Conservation (phyloP, 1,140 invertebrate genomes). For the Drosophila azteca region DNA sequence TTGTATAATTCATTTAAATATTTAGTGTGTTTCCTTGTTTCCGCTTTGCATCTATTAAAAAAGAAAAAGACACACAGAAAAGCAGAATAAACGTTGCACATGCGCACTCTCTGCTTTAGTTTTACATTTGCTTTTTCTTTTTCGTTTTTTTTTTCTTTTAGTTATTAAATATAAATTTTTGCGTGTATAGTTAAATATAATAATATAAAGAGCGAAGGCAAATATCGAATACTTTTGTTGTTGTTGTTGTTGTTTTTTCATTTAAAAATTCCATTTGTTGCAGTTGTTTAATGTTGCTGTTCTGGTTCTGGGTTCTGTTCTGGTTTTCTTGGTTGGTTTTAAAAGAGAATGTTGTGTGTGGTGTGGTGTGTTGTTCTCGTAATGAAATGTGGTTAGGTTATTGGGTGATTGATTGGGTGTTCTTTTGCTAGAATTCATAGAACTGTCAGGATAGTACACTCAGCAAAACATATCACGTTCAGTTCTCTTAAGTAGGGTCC, state of each 20-base stretch:
- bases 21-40: conserved; percentile 62
- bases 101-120: conserved; percentile 19
- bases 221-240: conserved; percentile 82
- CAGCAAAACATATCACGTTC: conserved; percentile 64
- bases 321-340: conserved; percentile 7
- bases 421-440: conserved; percentile 37
- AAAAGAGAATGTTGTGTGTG: conserved; percentile 57
- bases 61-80: conserved; percentile 19
- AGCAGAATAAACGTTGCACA: conserved; percentile 30
- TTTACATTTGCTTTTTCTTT: conserved; percentile 18
- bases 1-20: conserved; percentile 81
- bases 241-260: conserved; percentile 57
- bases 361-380: conserved; percentile 10
- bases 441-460: conserved; percentile 63
- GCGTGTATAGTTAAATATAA: conserved; percentile 48
- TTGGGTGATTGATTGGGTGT: conserved; percentile 5
- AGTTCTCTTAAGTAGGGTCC: conserved; percentile 29
- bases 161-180: conserved; percentile 35
- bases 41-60: conserved; percentile 54
- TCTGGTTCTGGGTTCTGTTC: conserved; percentile 21
- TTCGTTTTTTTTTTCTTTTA: conserved; percentile 26
- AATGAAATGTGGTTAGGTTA: conserved; percentile 9
- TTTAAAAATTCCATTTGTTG: conserved; percentile 63
- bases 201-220: conserved; percentile 78
- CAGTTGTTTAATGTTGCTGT: conserved; percentile 45